Conservation (phyloP, 1,140 invertebrate genomes). For the Macrotrachela quadricornifera region DNA sequence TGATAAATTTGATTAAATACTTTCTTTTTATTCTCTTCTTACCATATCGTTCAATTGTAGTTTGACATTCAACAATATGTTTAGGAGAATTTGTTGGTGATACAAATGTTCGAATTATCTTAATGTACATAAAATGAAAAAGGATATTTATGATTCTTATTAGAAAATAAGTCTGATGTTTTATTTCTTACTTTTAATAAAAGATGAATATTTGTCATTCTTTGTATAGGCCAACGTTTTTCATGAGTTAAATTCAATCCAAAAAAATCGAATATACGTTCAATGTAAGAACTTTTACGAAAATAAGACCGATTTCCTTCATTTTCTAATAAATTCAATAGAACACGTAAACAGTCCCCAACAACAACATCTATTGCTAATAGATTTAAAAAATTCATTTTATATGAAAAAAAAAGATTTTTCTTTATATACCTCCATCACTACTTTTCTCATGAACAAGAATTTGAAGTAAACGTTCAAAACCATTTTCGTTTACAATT, state of each 20-base stretch:
- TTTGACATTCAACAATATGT: slow-evolving; percentile 58
- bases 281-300: slow-evolving; percentile 78
- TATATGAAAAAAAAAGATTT: too few species aligned
- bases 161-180: too few species aligned
- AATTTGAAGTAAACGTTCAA: slow-evolving; percentile 79
- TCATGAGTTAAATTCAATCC: slow-evolving; percentile 38
- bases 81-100: slow-evolving; percentile 63
- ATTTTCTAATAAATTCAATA: slow-evolving; percentile 76
- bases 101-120: slow-evolving; percentile 66
- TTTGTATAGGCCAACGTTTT: slow-evolving; percentile 15
- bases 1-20: too few species aligned
- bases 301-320: slow-evolving; percentile 97
- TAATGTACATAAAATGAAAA: slow-evolving; percentile 71
- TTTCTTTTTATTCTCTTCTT: too few species aligned
- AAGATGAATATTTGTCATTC: too few species aligned
- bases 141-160: slow-evolving; percentile 80
- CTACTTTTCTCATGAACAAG: slow-evolving; percentile 67
- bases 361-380: slow-evolving; percentile 50
- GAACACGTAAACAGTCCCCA: slow-evolving; percentile 82
- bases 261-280: slow-evolving; percentile 66
- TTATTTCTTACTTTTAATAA: slow-evolving; percentile 38
- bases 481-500: slow-evolving; percentile 95
- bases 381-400: too few species aligned
- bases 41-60: slow-evolving; percentile 54
- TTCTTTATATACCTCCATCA: slow-evolving; percentile 66